Evolutionary conservation across 2,113 vertebrate genomes (phyloP).

Genomic region (Paedocypris sp.): DNA sequence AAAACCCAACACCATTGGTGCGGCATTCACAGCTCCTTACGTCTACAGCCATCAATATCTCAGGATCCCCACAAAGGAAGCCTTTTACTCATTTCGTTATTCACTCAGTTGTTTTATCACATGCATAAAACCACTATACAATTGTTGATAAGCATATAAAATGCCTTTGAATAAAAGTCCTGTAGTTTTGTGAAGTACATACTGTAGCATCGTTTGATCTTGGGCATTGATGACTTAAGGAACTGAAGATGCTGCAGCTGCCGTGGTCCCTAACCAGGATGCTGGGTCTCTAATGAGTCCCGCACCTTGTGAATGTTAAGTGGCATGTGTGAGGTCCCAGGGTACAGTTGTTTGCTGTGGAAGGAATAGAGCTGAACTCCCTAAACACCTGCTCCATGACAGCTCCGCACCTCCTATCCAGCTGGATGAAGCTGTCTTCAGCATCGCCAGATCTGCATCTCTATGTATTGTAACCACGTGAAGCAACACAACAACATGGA

Average conservation of each 20-base stretch:
- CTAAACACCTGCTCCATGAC: slow-evolving; percentile 55
- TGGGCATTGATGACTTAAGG: slow-evolving; percentile 58
- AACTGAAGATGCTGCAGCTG: slow-evolving; percentile 61
- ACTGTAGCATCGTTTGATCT: slow-evolving; percentile 62
- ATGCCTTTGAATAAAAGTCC: slow-evolving; percentile 1
- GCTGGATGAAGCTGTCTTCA: slow-evolving; percentile 37
- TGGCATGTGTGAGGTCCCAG: slow-evolving; percentile 63
- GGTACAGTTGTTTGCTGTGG: slow-evolving; percentile 49
- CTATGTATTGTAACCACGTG: slow-evolving; percentile 31
- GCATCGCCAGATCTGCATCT: slow-evolving; percentile 35
- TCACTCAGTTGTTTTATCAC: not conserved
- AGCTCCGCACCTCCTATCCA: slow-evolving; percentile 43
- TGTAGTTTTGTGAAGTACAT: slow-evolving; percentile 35
- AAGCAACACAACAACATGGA: slow-evolving; percentile 26
- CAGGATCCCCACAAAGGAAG: slow-evolving; percentile 26
- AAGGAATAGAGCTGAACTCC: slow-evolving; percentile 46
- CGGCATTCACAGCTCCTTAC: slow-evolving; percentile 31
- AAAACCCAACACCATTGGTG: slow-evolving; percentile 1
- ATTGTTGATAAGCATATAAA: too few species aligned
- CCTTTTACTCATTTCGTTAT: not conserved
- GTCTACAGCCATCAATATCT: slow-evolving; percentile 34
- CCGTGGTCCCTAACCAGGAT: slow-evolving; percentile 53
- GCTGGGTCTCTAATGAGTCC: slow-evolving; percentile 60
- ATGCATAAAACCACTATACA: too few species aligned
- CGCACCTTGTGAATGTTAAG: slow-evolving; percentile 63